phyloP scores from a whole-genome alignment of 2,113 vertebrate genomes.

The Dipodomys ordii region DNA sequence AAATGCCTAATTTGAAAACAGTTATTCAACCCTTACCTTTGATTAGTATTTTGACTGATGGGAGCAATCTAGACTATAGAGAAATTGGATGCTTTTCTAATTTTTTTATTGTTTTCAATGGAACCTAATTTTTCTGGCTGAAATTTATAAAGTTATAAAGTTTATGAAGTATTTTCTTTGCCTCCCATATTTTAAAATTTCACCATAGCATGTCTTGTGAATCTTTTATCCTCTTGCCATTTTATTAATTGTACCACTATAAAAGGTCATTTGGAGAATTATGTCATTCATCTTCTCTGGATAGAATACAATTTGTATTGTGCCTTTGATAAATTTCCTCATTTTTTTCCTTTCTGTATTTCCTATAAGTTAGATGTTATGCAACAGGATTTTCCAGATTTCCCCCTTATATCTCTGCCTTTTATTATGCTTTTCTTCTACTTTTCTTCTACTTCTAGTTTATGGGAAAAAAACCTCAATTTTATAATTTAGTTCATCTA shows the following conservation, averaged over 20 bases:
- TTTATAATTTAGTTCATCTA: slow-evolving; percentile 9
- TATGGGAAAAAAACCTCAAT: background rate
- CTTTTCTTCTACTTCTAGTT: background rate
- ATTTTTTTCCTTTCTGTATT: background rate
- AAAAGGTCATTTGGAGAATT: background rate
- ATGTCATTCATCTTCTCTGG: background rate
- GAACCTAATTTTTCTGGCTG: background rate
- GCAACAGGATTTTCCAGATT: background rate
- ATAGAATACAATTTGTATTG: background rate
- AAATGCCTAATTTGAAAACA: background rate
- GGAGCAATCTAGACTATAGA: background rate
- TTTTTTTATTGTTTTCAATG: background rate
- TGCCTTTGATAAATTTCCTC: background rate
- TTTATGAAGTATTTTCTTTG: background rate
- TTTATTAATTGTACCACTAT: background rate
- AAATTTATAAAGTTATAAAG: background rate
- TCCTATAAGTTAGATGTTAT: background rate
- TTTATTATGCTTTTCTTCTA: background rate
- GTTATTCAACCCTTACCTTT: background rate
- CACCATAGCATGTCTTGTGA: background rate
- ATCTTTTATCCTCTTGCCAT: background rate
- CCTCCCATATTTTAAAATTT: background rate
- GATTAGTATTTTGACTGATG: background rate
- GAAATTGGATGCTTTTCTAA: background rate
- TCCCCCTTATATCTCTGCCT: background rate